Evolutionary conservation across 2,113 vertebrate genomes (phyloP).

Genomic region (Hepsetus odoe): DNA sequence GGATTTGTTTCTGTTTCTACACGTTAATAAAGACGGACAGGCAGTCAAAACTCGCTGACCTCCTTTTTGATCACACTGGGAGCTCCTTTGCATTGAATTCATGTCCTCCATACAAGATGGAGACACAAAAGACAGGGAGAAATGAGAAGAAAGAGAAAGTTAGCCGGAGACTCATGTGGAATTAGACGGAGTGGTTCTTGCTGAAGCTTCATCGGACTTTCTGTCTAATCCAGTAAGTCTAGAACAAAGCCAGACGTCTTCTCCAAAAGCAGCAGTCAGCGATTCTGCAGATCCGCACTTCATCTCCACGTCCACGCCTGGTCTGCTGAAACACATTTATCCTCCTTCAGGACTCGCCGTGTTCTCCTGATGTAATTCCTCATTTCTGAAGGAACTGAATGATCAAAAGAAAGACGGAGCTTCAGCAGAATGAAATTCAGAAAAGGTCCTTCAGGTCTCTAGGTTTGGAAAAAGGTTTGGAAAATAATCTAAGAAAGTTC

Average conservation of each 20-base stretch:
- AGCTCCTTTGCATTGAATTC: not conserved
- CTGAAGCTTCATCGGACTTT: conserved; percentile 2
- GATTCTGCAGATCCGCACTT: conserved; percentile 4
- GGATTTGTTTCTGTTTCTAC: too few relatives aligned
- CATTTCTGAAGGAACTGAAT: not conserved
- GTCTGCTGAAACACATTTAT: conserved; percentile 6
- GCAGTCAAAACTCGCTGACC: not conserved
- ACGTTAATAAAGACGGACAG: not conserved
- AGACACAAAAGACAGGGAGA: not conserved
- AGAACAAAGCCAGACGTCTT: conserved; percentile 38
- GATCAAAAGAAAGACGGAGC: conserved; percentile 4
- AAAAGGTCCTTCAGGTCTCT: too few relatives aligned
- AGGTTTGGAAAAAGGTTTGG: too few relatives aligned
- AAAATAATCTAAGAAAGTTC: too few relatives aligned
- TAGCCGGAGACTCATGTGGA: conserved; percentile 22
- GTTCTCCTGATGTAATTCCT: not conserved
- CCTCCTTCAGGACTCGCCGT: not conserved
- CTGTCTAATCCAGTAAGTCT: conserved; percentile 32
- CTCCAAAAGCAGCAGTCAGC: conserved; percentile 31
- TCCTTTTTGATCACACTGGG: not conserved
- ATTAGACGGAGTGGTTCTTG: not conserved
- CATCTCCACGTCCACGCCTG: conserved; percentile 3
- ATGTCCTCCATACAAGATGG: not conserved
- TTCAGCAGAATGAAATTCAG: not conserved
- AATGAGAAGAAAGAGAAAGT: not conserved